phyloP scores from a whole-genome alignment of 2,888 invertebrate species.

The Drosophila basisetae region DNA sequence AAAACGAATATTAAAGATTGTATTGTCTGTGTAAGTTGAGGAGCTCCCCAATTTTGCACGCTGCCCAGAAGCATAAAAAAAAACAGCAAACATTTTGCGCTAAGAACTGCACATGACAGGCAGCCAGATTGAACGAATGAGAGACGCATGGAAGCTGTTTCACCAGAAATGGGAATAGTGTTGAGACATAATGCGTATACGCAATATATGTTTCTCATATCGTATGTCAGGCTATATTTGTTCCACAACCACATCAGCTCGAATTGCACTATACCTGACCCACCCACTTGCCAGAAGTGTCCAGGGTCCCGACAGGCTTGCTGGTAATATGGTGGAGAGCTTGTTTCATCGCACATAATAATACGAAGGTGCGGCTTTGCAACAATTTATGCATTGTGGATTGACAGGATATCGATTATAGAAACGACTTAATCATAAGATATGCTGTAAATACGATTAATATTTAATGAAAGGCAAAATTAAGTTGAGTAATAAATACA shows the following conservation, averaged over 20 bases:
- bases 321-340: conserved; percentile 14
- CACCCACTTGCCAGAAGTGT: conserved; percentile 62
- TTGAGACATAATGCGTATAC: conserved; percentile 61
- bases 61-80: conserved; percentile 18
- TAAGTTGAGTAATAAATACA: not conserved
- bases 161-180: conserved; percentile 30
- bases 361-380: not conserved
- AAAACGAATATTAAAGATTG: conserved; percentile 21
- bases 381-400: not conserved
- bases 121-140: not conserved
- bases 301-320: conserved; percentile 2
- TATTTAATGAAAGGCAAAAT: not conserved
- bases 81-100: conserved; percentile 46
- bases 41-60: conserved; percentile 19
- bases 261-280: conserved; percentile 58
- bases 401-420: not conserved
- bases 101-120: conserved; percentile 60
- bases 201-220: conserved; percentile 49
- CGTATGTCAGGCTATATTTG: conserved; percentile 1
- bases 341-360: conserved; percentile 1
- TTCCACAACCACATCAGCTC: conserved; percentile 3
- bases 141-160: conserved; percentile 21
- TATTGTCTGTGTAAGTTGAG: not conserved
- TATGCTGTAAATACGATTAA: not conserved
- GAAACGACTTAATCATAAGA: not conserved